phyloP scores from a whole-genome alignment of 2,113 vertebrate genomes.

The Garra rufa region DNA sequence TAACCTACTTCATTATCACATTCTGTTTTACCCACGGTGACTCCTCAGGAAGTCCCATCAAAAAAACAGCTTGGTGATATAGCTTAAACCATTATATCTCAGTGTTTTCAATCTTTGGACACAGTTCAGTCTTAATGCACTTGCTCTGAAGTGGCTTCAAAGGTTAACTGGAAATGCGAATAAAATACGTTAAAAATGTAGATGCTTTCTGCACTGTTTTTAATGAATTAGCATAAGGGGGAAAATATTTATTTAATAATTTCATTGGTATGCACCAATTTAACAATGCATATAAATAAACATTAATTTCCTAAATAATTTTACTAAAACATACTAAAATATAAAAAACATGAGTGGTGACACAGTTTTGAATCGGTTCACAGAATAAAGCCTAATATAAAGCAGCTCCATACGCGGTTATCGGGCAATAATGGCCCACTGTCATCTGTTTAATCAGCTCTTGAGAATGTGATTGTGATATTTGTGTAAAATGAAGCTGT shows the following conservation, averaged over 20 bases:
- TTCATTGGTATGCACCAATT: background rate
- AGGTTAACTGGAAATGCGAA: background rate
- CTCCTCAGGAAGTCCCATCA: background rate
- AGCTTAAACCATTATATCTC: background rate
- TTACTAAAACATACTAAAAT: no score
- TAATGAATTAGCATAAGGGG: background rate
- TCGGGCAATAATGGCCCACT: no score
- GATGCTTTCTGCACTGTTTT: background rate
- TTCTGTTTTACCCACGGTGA: constrained; percentile 41
- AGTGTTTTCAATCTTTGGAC: background rate
- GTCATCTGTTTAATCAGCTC: no score
- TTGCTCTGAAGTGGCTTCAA: background rate
- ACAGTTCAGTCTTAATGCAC: background rate
- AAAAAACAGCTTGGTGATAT: background rate
- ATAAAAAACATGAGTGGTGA: no score
- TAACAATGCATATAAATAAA: background rate
- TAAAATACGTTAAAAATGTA: background rate
- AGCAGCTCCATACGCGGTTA: no score
- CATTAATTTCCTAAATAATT: no score
- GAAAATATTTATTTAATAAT: background rate
- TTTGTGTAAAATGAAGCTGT: no score
- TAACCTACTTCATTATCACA: constrained; percentile 61
- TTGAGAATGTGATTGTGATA: no score
- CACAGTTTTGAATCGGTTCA: no score
- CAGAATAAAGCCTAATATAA: no score